phyloP scores from a whole-genome alignment of 2,888 invertebrate species.

The Phortica magna region DNA sequence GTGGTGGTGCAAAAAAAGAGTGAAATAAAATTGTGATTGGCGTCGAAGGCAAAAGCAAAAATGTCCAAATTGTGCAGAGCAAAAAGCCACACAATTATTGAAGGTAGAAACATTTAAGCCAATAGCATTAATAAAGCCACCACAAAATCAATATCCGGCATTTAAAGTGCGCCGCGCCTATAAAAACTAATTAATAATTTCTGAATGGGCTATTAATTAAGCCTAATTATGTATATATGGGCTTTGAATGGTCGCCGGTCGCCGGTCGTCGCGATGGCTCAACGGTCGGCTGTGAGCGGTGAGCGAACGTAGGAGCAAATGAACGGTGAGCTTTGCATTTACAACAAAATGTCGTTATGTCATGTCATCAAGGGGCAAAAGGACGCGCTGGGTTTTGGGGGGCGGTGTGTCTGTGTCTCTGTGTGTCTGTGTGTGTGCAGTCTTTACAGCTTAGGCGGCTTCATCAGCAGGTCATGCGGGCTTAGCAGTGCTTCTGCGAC shows the following conservation, averaged over 20 bases:
- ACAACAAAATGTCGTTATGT: too few species aligned
- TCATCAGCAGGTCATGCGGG: not conserved
- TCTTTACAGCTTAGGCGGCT: too few species aligned
- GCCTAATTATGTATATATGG: constrained; percentile 77
- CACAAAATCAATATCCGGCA: constrained; percentile 79
- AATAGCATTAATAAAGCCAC: constrained; percentile 78
- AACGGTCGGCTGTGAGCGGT: not conserved
- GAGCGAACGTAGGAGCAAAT: not conserved
- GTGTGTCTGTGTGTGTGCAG: too few species aligned
- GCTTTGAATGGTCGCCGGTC: constrained; percentile 51
- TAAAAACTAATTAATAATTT: constrained; percentile 79
- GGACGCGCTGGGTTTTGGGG: too few species aligned
- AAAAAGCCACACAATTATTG: constrained; percentile 75
- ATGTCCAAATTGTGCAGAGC: constrained; percentile 1
- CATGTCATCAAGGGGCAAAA: too few species aligned
- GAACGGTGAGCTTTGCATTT: too few species aligned
- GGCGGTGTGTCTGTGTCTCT: too few species aligned
- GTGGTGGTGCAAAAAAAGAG: constrained; percentile 1
- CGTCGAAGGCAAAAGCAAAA: constrained; percentile 13
- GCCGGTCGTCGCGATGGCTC: not conserved
- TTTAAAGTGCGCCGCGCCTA: constrained; percentile 78
- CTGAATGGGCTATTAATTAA: constrained; percentile 79
- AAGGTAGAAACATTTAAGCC: constrained; percentile 76
- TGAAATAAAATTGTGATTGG: not conserved
- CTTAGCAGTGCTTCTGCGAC: too few species aligned